These are phyloP conservation scores for Dryomyza anilis DNA, from an alignment of 2,888 invertebrate genomes.

Conservation along the genomic window DNA sequence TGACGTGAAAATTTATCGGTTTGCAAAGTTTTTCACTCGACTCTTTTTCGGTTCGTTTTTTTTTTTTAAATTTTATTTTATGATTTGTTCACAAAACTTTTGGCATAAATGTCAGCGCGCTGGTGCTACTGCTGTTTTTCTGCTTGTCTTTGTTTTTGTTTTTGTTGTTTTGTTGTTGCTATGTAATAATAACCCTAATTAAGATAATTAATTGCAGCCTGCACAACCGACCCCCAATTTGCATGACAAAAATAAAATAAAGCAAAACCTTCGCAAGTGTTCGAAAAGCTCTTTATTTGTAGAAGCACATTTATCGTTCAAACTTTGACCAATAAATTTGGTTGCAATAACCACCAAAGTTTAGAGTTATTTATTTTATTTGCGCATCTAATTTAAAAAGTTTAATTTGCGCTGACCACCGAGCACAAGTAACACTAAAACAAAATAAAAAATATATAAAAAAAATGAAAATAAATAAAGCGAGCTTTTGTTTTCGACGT, in stretches of 20 bases:
- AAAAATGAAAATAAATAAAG: too few species aligned
- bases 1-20: slow-evolving; percentile 29
- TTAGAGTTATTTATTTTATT: not conserved
- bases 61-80: not conserved
- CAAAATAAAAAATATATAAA: too few species aligned
- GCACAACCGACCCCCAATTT: slow-evolving; percentile 9
- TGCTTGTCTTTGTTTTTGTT: too few species aligned
- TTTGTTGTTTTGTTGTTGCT: too few species aligned
- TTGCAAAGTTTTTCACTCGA: slow-evolving; percentile 45
- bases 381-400: slow-evolving; percentile 26
- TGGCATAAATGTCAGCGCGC: slow-evolving; percentile 57
- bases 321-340: too few species aligned
- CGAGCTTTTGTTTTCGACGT: not conserved
- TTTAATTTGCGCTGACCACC: slow-evolving; percentile 23
- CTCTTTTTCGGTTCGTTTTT: slow-evolving; percentile 1
- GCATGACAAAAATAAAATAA: not conserved
- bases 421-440: too few species aligned
- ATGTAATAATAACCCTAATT: slow-evolving; percentile 61
- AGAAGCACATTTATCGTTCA: not conserved
- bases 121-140: too few species aligned
- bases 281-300: not conserved
- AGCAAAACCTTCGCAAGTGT: too few species aligned
- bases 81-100: slow-evolving; percentile 44
- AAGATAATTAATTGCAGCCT: slow-evolving; percentile 58
- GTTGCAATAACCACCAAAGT: not conserved